These are phyloP conservation scores for Amblyopsis rosae DNA, from an alignment of 2,113 vertebrate species.

Conservation along the genomic window DNA sequence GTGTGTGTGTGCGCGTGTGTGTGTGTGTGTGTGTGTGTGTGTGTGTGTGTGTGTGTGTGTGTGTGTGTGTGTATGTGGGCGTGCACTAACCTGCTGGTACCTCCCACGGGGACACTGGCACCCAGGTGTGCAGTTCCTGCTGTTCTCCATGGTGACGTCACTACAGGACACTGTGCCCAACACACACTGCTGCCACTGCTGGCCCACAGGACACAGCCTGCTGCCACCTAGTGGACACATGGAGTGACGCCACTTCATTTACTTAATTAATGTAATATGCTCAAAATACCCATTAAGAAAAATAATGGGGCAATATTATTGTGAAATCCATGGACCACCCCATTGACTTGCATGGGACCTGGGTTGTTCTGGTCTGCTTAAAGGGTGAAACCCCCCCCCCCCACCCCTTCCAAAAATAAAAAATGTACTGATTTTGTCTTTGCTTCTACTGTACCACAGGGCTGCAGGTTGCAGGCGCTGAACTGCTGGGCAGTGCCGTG, in stretches of 20 bases:
- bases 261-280: neutral
- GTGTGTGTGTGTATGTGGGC: neutral
- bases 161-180: conserved; percentile 74
- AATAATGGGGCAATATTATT: too few relatives aligned
- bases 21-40: neutral
- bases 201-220: conserved; percentile 73
- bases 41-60: neutral
- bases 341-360: neutral
- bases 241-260: neutral
- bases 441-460: conserved; percentile 77
- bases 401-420: too few relatives aligned
- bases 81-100: conserved; percentile 74
- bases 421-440: too few relatives aligned
- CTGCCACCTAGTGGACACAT: conserved; percentile 45
- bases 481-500: conserved; percentile 80
- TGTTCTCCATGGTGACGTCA: conserved; percentile 63
- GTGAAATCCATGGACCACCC: too few relatives aligned
- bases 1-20: too few relatives aligned
- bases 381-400: too few relatives aligned
- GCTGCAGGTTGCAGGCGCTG: conserved; percentile 81
- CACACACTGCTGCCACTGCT: conserved; percentile 79
- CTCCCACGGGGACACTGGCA: conserved; percentile 79
- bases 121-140: conserved; percentile 77
- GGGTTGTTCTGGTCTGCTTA: neutral
- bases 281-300: too few relatives aligned